Conservation (phyloP, 1,140 invertebrate species). For the Drepana arcuata region DNA sequence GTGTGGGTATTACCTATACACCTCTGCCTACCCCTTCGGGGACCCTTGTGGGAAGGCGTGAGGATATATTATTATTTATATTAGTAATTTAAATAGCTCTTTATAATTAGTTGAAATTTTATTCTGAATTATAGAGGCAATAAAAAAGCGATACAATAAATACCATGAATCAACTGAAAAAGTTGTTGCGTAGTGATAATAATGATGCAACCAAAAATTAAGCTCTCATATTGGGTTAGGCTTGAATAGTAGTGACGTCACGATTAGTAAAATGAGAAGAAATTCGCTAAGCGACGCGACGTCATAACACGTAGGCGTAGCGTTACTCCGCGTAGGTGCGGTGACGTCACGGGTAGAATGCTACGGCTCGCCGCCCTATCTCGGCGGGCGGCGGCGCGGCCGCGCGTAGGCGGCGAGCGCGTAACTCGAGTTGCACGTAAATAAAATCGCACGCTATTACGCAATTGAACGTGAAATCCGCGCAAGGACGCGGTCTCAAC, state of each 20-base stretch:
- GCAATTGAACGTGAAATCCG: constrained; percentile 59
- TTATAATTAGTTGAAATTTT: no score
- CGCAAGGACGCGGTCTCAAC: constrained; percentile 42
- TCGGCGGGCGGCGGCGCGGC: constrained; percentile 12
- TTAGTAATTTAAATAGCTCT: no score
- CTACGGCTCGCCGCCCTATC: constrained; percentile 20
- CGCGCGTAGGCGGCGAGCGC: constrained; percentile 20
- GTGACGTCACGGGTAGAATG: constrained; percentile 50
- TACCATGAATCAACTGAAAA: no score
- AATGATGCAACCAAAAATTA: background rate
- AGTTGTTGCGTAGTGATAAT: background rate
- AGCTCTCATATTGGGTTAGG: constrained; percentile 10
- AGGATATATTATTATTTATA: no score
- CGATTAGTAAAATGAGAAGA: constrained; percentile 4
- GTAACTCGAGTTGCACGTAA: constrained; percentile 33
- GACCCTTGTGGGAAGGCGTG: no score
- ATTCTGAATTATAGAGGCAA: no score
- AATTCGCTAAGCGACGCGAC: constrained; percentile 24
- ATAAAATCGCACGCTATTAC: constrained; percentile 43
- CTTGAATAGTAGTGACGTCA: constrained; percentile 44
- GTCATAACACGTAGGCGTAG: constrained; percentile 36
- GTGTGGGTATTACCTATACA: background rate
- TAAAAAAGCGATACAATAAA: no score
- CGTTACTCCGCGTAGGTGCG: no score
- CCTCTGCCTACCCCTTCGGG: no score